phyloP scores from a whole-genome alignment of 2,113 vertebrate species.

The Ploceus nigricollis region DNA sequence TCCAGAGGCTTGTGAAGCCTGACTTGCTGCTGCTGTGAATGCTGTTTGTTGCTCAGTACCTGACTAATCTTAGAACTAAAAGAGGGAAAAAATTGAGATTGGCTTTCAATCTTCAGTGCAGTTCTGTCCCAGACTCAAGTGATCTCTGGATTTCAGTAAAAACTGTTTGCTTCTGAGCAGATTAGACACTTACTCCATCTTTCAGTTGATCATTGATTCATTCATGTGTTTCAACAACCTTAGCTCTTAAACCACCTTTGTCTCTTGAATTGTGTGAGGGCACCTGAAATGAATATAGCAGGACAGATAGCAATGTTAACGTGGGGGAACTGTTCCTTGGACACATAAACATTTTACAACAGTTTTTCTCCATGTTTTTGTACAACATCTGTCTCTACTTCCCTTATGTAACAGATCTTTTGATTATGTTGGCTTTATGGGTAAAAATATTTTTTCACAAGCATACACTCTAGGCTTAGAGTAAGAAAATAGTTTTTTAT shows the following conservation, averaged over 20 bases:
- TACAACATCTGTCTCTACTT: background rate
- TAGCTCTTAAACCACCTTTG: background rate
- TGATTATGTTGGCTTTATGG: background rate
- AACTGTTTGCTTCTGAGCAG: background rate
- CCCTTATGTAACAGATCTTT: background rate
- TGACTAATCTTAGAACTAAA: background rate
- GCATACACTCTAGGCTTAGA: background rate
- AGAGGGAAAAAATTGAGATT: background rate
- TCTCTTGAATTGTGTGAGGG: background rate
- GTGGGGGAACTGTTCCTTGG: background rate
- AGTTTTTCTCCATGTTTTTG: background rate
- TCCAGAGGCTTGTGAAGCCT: background rate
- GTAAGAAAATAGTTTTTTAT: background rate
- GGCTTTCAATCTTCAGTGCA: background rate
- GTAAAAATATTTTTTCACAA: background rate
- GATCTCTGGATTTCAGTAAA: background rate
- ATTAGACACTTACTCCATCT: accelerated
- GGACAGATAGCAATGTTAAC: background rate
- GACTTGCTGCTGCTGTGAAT: background rate
- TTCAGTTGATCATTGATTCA: background rate
- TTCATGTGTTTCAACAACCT: background rate
- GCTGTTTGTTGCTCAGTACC: background rate
- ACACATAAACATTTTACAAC: background rate
- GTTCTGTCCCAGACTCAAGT: background rate
- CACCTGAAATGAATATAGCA: background rate